Conservation (phyloP, 2,888 invertebrate species). For the Drosophila aldrichi region DNA sequence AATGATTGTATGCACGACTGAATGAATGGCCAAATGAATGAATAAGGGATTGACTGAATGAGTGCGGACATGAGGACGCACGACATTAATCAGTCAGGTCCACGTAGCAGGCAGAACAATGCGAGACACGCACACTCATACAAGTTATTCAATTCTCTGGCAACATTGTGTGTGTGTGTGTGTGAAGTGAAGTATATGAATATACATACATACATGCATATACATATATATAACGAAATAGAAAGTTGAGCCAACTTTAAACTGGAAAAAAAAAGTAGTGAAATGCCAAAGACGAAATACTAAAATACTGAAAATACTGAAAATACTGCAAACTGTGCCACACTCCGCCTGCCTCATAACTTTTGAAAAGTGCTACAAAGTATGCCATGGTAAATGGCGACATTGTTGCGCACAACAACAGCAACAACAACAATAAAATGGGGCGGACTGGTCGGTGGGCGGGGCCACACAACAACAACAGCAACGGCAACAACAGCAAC, state of each 20-base stretch:
- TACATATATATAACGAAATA: slow-evolving; percentile 3
- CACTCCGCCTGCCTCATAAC: slow-evolving; percentile 51
- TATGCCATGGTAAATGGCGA: slow-evolving; percentile 74
- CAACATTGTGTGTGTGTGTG: slow-evolving; percentile 21
- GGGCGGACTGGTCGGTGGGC: background rate
- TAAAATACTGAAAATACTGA: slow-evolving; percentile 2
- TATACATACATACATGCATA: too few species aligned
- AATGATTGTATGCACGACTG: slow-evolving; percentile 35
- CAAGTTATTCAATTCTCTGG: slow-evolving; percentile 23
- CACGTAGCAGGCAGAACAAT: slow-evolving; percentile 5
- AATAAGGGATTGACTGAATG: slow-evolving; percentile 11
- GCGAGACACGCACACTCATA: background rate
- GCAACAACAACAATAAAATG: slow-evolving; percentile 29
- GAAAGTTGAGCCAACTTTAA: background rate
- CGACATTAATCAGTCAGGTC: slow-evolving; percentile 23
- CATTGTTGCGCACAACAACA: slow-evolving; percentile 64
- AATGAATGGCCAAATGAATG: slow-evolving; percentile 28
- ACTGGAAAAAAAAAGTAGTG: background rate
- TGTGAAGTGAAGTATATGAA: slow-evolving; percentile 16
- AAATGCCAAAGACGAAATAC: slow-evolving; percentile 8
- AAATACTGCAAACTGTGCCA: slow-evolving; percentile 10
- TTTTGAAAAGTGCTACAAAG: slow-evolving; percentile 70
- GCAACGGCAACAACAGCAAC: slow-evolving; percentile 18
- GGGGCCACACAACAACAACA: background rate
- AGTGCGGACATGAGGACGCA: slow-evolving; percentile 1